phyloP scores from a whole-genome alignment of 1,140 invertebrate species.

The Procambarus virginalis region DNA sequence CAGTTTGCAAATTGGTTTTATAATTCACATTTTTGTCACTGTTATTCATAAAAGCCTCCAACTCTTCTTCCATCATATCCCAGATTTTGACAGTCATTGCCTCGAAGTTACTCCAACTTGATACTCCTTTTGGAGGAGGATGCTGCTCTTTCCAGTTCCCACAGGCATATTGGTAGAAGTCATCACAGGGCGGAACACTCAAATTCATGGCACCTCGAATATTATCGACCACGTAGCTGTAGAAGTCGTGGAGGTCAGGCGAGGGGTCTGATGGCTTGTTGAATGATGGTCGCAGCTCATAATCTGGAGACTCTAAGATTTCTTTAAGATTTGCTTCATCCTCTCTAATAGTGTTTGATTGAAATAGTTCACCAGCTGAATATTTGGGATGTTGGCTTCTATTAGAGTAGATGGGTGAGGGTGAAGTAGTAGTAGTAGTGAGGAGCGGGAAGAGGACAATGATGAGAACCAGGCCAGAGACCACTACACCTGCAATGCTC shows the following conservation, averaged over 20 bases:
- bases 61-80: conserved; percentile 5
- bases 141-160: conserved; percentile 70
- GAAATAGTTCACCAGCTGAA: background rate
- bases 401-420: background rate
- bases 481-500: background rate
- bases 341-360: background rate
- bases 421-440: background rate
- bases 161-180: conserved; percentile 77
- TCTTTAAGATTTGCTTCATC: background rate
- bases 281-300: background rate
- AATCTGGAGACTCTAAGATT: background rate
- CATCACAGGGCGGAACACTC: conserved; percentile 75
- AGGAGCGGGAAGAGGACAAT: background rate
- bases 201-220: conserved; percentile 74
- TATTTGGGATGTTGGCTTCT: background rate
- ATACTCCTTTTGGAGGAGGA: conserved; percentile 25
- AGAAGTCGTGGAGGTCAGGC: background rate
- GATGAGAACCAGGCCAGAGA: background rate
- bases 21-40: background rate
- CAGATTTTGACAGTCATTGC: conserved; percentile 38
- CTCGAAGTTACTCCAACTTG: conserved; percentile 46
- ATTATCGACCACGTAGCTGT: conserved; percentile 14
- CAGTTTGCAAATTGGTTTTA: background rate
- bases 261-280: too few relatives aligned
- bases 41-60: background rate